These are phyloP conservation scores for Buphagus erythrorhynchus DNA, from an alignment of 2,797 vertebrate genomes.

Conservation along the genomic window DNA sequence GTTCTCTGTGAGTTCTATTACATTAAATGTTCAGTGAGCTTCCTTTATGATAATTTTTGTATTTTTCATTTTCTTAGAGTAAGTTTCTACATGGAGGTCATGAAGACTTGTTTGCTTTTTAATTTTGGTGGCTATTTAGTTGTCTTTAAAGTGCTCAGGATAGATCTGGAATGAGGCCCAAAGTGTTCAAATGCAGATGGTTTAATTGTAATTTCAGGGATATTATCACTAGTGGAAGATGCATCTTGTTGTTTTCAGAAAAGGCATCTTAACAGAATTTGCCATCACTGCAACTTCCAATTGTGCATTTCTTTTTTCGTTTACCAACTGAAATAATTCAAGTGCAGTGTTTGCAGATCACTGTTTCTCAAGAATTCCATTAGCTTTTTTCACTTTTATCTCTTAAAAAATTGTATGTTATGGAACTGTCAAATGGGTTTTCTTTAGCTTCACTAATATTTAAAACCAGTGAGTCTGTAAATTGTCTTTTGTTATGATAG, in stretches of 20 bases:
- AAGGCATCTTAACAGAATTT: background rate
- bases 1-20: background rate
- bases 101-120: background rate
- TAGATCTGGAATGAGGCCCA: background rate
- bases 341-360: background rate
- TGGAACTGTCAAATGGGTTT: background rate
- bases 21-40: background rate
- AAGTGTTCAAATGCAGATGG: background rate
- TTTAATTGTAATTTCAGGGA: background rate
- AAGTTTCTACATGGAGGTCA: background rate
- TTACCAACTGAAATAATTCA: background rate
- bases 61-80: background rate
- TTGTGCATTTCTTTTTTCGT: background rate
- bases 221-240: background rate
- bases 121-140: background rate
- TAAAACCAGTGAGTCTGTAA: background rate
- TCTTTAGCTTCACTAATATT: background rate
- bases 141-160: background rate
- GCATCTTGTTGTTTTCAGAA: background rate
- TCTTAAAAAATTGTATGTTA: background rate
- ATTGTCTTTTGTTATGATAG: background rate
- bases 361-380: background rate
- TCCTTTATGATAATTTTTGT: background rate
- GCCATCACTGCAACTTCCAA: background rate
- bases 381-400: background rate